A percentile compares a stretch with the other conserved stretches of the same genome.
phyloP scores from a whole-genome alignment of 2,797 vertebrate genomes.

The Cheirogaleus major region DNA sequence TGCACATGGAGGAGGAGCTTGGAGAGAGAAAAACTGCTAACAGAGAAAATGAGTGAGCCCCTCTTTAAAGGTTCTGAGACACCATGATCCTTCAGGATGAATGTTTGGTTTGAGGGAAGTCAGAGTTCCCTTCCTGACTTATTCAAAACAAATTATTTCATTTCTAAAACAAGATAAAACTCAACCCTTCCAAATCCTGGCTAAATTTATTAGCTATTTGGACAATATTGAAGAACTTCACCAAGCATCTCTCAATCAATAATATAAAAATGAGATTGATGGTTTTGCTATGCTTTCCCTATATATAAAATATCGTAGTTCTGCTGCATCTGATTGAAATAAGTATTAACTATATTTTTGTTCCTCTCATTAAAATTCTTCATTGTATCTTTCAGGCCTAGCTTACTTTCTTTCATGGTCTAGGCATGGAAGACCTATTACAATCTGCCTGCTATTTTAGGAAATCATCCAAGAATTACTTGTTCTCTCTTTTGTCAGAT shows the following conservation, averaged over 20 bases:
- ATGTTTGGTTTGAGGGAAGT: background rate
- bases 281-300: background rate
- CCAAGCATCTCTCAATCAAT: background rate
- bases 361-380: background rate
- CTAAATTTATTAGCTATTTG: background rate
- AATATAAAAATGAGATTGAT: background rate
- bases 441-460: background rate
- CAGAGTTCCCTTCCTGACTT: background rate
- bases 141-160: background rate
- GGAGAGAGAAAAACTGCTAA: background rate
- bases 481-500: background rate
- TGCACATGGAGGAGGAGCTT: background rate
- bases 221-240: background rate
- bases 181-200: background rate
- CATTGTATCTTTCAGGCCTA: background rate
- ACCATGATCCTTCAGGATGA: background rate
- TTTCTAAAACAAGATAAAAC: background rate
- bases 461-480: background rate
- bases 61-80: background rate
- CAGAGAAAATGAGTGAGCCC: background rate
- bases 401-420: background rate
- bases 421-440: background rate
- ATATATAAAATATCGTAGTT: background rate
- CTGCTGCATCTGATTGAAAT: background rate
- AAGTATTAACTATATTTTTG: background rate